Percentiles rank a stretch among this genome's conserved stretches.
Evolutionary conservation across 2,888 invertebrate genomes (phyloP).

Genomic region (Pocota personata): DNA sequence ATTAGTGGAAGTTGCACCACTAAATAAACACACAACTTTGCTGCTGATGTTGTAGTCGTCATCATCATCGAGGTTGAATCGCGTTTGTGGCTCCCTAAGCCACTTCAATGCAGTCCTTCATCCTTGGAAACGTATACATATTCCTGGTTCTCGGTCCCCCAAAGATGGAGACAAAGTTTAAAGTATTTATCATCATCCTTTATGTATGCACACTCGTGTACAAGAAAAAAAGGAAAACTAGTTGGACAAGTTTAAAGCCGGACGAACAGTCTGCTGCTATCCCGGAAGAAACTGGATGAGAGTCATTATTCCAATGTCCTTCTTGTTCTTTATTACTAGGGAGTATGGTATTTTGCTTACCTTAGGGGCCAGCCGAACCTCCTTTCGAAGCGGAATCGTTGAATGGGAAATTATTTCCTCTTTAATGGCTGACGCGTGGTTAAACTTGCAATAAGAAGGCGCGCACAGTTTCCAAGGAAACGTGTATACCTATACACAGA

Average conservation of each 20-base stretch:
- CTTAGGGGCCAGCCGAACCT: not conserved
- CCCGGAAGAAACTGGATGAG: conserved; percentile 40
- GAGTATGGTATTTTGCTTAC: conserved; percentile 36
- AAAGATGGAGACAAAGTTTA: conserved; percentile 43
- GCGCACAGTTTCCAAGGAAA: conserved; percentile 1
- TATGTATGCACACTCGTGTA: not conserved
- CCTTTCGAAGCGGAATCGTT: conserved; percentile 26
- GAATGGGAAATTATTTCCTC: conserved; percentile 69
- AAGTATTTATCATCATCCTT: conserved; percentile 41
- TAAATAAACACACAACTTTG: conserved; percentile 45
- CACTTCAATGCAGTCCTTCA: conserved; percentile 15
- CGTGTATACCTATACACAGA: not conserved
- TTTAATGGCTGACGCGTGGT: conserved; percentile 58
- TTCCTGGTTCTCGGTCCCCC: not conserved
- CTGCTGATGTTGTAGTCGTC: not conserved
- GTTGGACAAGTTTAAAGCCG: conserved; percentile 33
- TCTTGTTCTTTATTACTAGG: conserved; percentile 39
- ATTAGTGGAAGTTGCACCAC: conserved; percentile 53
- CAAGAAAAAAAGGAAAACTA: not conserved
- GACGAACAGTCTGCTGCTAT: not conserved
- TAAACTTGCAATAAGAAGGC: conserved; percentile 45
- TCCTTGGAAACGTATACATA: conserved; percentile 6
- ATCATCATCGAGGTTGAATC: not conserved
- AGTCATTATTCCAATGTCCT: conserved; percentile 43
- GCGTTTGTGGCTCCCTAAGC: not conserved